Conservation (phyloP, 2,888 invertebrate genomes). For the Cremastinae sp. region DNA sequence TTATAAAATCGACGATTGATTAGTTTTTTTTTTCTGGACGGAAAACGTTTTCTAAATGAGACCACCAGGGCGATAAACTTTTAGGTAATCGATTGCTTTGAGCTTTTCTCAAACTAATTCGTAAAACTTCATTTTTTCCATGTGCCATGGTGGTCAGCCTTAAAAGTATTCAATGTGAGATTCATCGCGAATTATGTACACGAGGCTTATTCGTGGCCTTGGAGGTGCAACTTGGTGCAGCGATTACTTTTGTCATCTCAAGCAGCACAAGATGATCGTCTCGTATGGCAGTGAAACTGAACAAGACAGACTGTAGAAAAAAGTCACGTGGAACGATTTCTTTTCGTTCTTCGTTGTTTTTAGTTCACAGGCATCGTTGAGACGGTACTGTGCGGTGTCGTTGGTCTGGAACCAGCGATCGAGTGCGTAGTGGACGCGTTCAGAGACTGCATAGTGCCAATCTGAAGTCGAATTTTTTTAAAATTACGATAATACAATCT, state of each 20-base stretch:
- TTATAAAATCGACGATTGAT: not conserved
- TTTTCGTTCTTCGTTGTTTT: not conserved
- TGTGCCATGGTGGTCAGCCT: too few species aligned
- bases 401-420: conserved; percentile 93
- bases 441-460: conserved; percentile 93
- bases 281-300: conserved; percentile 49
- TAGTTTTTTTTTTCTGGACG: conserved; percentile 49
- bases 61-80: not conserved
- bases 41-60: conserved; percentile 17
- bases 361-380: conserved; percentile 90
- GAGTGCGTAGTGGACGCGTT: conserved; percentile 93
- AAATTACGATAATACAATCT: too few species aligned
- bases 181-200: conserved; percentile 28
- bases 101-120: too few species aligned
- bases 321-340: not conserved
- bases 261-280: conserved; percentile 1
- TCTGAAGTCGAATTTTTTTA: conserved; percentile 82
- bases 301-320: conserved; percentile 15
- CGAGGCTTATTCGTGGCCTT: not conserved
- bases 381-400: conserved; percentile 94
- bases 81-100: conserved; percentile 13
- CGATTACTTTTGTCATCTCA: conserved; percentile 5
- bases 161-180: conserved; percentile 29
- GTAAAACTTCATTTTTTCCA: too few species aligned
- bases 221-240: not conserved